These are phyloP conservation scores for Eretmochelys imbricata DNA, from an alignment of 2,113 vertebrate genomes.

Conservation along the genomic window DNA sequence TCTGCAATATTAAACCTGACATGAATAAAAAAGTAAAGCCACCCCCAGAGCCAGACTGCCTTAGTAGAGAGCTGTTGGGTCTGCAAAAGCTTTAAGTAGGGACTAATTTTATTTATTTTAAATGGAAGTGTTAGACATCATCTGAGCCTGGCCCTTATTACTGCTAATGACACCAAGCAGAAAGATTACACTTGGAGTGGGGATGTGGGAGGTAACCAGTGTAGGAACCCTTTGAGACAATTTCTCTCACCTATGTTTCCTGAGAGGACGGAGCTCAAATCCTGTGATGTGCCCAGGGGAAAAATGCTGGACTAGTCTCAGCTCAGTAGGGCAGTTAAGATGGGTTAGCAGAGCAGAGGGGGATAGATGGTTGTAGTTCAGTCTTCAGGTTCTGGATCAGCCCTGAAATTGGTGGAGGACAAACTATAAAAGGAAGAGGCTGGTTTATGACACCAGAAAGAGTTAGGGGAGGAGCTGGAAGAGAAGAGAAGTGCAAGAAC, in stretches of 20 bases:
- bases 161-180: neutral
- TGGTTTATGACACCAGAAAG: neutral
- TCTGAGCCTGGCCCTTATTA: neutral
- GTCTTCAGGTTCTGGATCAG: neutral
- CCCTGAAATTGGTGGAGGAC: neutral
- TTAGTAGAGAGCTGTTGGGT: neutral
- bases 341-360: neutral
- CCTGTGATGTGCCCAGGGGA: neutral
- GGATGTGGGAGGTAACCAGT: neutral
- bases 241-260: neutral
- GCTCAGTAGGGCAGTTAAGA: neutral
- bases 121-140: neutral
- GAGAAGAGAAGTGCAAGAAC: neutral
- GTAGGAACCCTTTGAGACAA: neutral
- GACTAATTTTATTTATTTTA: neutral
- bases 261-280: neutral
- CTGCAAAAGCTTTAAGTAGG: neutral
- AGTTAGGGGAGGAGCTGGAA: neutral
- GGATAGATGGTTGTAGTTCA: neutral
- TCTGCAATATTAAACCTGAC: neutral
- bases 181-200: neutral
- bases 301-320: neutral
- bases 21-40: neutral
- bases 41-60: neutral
- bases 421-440: neutral